Evolutionary conservation across 2,113 vertebrate genomes (phyloP).

Genomic region (Australoheros scitulus): DNA sequence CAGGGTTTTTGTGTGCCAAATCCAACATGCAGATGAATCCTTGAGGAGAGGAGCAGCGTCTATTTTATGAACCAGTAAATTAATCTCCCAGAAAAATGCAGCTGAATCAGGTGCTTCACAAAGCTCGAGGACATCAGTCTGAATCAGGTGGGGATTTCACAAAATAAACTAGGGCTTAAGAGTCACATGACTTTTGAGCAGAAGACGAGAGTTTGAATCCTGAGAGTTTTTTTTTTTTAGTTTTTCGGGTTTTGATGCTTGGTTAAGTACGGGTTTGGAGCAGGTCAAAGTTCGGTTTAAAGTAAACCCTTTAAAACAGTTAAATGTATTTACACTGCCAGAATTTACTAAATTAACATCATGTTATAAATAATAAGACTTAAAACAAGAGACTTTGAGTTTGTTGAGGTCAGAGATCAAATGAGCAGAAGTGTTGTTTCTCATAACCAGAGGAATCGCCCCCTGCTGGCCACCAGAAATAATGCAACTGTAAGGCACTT

Average conservation of each 20-base stretch:
- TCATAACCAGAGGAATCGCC: neutral
- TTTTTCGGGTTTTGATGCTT: no score
- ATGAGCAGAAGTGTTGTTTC: neutral
- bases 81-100: neutral
- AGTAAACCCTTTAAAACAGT: neutral
- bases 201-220: neutral
- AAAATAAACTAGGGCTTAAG: neutral
- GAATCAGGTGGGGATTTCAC: accelerated
- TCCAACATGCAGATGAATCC: neutral
- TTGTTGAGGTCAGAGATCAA: neutral
- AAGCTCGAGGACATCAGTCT: neutral
- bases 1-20: neutral
- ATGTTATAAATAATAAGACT: neutral
- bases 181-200: accelerated
- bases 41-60: accelerated
- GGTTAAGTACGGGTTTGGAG: neutral
- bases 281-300: neutral
- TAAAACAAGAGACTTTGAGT: neutral
- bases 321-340: neutral
- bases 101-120: neutral
- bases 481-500: neutral
- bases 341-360: neutral
- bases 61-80: neutral
- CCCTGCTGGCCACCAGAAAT: neutral
- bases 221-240: no score